Percentiles rank a stretch among this genome's conserved stretches.
These are phyloP conservation scores for Sylvilagus bachmani DNA, from an alignment of 2,113 vertebrate genomes.

Conservation along the genomic window DNA sequence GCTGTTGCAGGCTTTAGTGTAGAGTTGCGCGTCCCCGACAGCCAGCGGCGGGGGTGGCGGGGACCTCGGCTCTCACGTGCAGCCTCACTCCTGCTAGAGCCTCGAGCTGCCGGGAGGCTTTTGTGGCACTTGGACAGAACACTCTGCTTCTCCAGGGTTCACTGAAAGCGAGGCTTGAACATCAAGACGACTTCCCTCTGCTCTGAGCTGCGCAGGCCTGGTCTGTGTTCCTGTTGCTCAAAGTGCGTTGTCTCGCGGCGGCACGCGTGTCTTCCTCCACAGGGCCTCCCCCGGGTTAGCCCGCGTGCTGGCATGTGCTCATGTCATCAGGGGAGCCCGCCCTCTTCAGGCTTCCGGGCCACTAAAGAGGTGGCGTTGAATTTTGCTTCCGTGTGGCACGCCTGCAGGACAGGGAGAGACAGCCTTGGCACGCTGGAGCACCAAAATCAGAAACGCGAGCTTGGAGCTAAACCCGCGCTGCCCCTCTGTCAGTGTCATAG, in stretches of 20 bases:
- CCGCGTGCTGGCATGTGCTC: too few relatives aligned
- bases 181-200: slow-evolving; percentile 10
- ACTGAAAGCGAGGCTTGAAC: background rate
- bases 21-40: background rate
- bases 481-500: background rate
- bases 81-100: background rate
- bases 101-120: background rate
- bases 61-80: background rate
- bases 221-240: background rate
- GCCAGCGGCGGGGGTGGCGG: background rate
- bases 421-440: background rate
- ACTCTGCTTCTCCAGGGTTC: background rate
- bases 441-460: background rate
- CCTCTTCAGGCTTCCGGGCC: background rate
- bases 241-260: background rate
- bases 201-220: background rate
- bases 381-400: background rate
- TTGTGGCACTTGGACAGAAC: background rate
- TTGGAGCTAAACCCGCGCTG: background rate
- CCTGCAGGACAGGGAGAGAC: background rate
- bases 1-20: too few relatives aligned
- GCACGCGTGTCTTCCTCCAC: background rate
- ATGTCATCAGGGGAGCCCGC: background rate
- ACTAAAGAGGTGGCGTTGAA: background rate
- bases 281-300: background rate